Conservation (phyloP, 2,888 invertebrate genomes). For the Polietes domitor region DNA sequence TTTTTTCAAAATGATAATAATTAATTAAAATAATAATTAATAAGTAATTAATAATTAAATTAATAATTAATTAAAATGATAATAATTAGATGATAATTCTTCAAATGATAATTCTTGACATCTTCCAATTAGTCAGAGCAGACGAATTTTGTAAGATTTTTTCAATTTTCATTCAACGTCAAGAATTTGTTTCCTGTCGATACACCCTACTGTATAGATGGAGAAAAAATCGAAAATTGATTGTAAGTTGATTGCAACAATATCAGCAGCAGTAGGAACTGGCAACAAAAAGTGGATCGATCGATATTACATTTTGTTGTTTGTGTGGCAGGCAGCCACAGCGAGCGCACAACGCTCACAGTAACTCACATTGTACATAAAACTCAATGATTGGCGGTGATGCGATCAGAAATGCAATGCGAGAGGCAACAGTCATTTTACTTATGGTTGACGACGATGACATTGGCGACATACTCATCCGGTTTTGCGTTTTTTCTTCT, state of each 20-base stretch:
- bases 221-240: constrained; percentile 63
- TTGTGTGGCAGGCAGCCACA: constrained; percentile 33
- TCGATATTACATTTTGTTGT: constrained; percentile 29
- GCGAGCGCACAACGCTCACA: constrained; percentile 28
- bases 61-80: too few species aligned
- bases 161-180: too few species aligned
- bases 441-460: constrained; percentile 63
- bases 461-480: constrained; percentile 67
- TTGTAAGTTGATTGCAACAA: constrained; percentile 65
- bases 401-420: constrained; percentile 60
- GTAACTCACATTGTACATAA: constrained; percentile 48
- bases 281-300: constrained; percentile 62
- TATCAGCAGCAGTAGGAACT: constrained; percentile 1
- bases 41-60: too few species aligned
- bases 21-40: too few species aligned
- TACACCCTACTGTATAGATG: too few species aligned
- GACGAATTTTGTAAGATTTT: too few species aligned
- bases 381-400: constrained; percentile 64
- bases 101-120: too few species aligned
- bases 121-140: too few species aligned
- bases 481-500: constrained; percentile 52
- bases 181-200: too few species aligned
- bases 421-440: constrained; percentile 54
- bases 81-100: too few species aligned
- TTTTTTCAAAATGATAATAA: too few species aligned